Evolutionary conservation across 2,113 vertebrate species (phyloP), one percentile per base, ranked within the genome.

Genomic region (Nannobrachium achirus): DNA sequence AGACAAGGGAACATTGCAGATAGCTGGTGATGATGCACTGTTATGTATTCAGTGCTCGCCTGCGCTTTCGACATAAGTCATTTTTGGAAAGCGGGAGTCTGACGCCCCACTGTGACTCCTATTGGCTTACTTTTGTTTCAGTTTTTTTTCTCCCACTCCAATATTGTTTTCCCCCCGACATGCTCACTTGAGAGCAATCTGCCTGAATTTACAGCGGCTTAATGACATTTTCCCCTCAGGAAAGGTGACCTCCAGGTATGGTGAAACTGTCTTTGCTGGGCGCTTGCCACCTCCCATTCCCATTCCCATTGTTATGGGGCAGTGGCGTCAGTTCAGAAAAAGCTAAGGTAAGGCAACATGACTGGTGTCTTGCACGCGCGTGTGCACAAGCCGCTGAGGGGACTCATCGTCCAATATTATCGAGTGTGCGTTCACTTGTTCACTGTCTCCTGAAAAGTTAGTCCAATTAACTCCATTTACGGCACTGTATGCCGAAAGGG

Each of bases 221-320:
- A 71, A 84, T 66, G 49, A 58, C 59, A 61, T 83, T 89, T 88
- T 78, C 66, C 57, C 76, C 70, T n/a, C 57, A 11, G 61, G 69
- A 84, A 84, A 89, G 89, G 80, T 90, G 86, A 91, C 88, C 86
- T 82, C 61, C 76, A 67, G 75, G 75, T 62, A 74, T 80, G 73
- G 63, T 63, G 66, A 71, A 75, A 77, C 81, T 69, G 74, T 83
- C 74, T 73, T 4, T 13, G 56, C 55, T 44, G 63, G n/a, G n/a
- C 62, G 52, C 71, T 52, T 15, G 16, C 63, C 50, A 42, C 51
- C 49, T 69, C n/a, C 57, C 8, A 49, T 48, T 61, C 59, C 42
- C 39, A 61, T 44, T 40, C 63, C 41, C 72, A 76, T 75, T 73
- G 68, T 71, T 52, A 14, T 14, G 67, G 3, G 10, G 8, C 44